Evolutionary conservation across 2,888 invertebrate genomes (phyloP), one percentile per base, ranked within the genome.

Genomic region (Apodemia duryi): DNA sequence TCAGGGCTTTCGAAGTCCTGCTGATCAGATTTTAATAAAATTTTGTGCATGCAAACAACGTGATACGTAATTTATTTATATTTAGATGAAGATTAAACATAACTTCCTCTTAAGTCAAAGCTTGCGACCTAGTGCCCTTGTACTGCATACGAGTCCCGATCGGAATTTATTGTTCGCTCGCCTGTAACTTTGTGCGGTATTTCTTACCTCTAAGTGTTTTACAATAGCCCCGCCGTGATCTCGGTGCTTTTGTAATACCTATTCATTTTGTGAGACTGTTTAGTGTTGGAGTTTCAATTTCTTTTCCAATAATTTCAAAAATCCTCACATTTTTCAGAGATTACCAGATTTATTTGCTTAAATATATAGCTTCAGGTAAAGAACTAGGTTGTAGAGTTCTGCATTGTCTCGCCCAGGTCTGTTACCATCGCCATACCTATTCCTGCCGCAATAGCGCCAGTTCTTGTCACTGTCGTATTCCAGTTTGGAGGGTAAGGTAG

Each of bases 91-190:
- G 64, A 66, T 69, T 65, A 68, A 66, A 65, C 7, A 49, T 61
- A 11, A 5, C 70, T 68, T 67, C 51, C 64, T 74, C 80, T 83
- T 84, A 83, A 83, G 68, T 68, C 72, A 74, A 72, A 74, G 71
- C 70, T 72, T 71, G 72, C 84, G 88, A 86, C 86, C 88, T 74
- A 87, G 82, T 88, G 88, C 86, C 88, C 87, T 86, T 79, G 80
- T 80, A 74, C 74, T 28, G 54, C 57, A 57, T 32, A 57, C 57
- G 70, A 71, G 72, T 81, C 62, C 13, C 87, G 88, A 88, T 88
- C 85, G 88, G 85, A 85, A 88, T 88, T 88, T 88, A 89, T 88
- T 82, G 86, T 81, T 79, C 79, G 74, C 73, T 77, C 80, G 80
- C 76, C 79, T 80, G 80, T 78, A 80, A 80, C 79, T 81, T 77